These are phyloP conservation scores for Phoebastria nigripes DNA, from an alignment of 2,797 vertebrate species.

Conservation along the genomic window DNA sequence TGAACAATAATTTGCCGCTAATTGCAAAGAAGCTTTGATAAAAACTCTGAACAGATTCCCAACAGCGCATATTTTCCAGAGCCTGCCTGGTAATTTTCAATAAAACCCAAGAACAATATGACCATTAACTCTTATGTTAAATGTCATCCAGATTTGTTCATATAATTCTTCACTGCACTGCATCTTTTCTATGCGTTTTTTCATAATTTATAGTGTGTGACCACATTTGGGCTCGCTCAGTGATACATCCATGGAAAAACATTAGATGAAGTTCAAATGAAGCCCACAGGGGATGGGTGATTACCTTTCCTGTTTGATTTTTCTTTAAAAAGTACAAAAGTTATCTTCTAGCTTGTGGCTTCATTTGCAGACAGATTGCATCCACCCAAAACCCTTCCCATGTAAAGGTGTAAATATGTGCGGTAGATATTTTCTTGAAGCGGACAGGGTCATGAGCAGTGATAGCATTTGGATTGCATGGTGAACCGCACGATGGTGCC, in stretches of 20 bases:
- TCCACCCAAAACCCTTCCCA: background rate
- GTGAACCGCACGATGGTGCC: accelerated
- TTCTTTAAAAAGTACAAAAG: background rate
- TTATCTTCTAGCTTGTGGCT: background rate
- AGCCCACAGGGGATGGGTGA: background rate
- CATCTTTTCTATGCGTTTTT: background rate
- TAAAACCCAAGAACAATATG: constrained; percentile 37
- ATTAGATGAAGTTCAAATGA: background rate
- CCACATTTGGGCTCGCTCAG: background rate
- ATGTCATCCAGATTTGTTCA: constrained; percentile 49
- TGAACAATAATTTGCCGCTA: constrained; percentile 41
- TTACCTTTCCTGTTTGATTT: background rate
- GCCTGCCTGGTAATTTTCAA: constrained; percentile 11
- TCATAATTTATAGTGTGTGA: background rate
- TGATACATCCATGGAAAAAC: background rate
- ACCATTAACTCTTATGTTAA: constrained; percentile 38
- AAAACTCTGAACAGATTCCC: constrained; percentile 26
- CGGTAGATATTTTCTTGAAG: background rate
- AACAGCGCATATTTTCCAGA: constrained; percentile 46
- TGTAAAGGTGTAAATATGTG: background rate
- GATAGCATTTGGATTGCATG: too few relatives aligned
- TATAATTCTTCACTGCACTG: background rate
- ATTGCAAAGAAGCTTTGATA: constrained; percentile 49
- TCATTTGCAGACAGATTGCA: background rate
- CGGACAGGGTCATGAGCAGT: background rate